Evolutionary conservation across 2,888 invertebrate genomes (phyloP).

Genomic region (Melitaea athalia): DNA sequence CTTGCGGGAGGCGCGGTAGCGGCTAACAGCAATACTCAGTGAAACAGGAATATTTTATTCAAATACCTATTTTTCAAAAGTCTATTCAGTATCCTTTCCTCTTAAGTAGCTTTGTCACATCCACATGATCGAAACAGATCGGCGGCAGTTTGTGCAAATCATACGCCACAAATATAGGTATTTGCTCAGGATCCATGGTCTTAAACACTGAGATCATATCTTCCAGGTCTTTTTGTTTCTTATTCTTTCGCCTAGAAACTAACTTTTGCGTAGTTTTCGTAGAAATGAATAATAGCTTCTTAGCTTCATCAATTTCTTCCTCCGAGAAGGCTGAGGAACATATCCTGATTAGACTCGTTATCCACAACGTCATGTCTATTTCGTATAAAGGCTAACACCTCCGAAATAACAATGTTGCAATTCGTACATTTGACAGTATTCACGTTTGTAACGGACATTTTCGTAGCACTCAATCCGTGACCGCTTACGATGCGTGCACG

Average conservation of each 20-base stretch:
- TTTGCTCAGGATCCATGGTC: too few species aligned
- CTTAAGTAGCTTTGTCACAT: too few species aligned
- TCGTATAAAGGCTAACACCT: not conserved
- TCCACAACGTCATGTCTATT: conserved; percentile 3
- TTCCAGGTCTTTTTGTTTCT: too few species aligned
- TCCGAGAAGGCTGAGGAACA: conserved; percentile 13
- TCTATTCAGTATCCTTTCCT: too few species aligned
- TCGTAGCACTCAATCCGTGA: not conserved
- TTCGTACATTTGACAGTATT: not conserved
- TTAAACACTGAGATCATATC: too few species aligned
- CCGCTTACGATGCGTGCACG: not conserved
- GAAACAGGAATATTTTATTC: too few species aligned
- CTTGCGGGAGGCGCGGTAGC: too few species aligned
- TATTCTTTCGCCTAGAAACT: not conserved
- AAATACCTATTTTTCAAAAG: too few species aligned
- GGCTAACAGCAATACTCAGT: too few species aligned
- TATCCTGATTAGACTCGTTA: not conserved
- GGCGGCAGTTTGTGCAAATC: too few species aligned
- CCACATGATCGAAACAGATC: too few species aligned
- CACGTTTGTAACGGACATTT: not conserved
- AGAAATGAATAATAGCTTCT: conserved; percentile 11
- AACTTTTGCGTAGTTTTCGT: conserved; percentile 19
- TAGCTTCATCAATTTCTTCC: conserved; percentile 10
- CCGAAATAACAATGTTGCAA: not conserved
- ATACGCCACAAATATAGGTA: too few species aligned